Base-by-base conservation (phyloP, 2,113 vertebrate genomes). In the Coptodon rendalli region DNA sequence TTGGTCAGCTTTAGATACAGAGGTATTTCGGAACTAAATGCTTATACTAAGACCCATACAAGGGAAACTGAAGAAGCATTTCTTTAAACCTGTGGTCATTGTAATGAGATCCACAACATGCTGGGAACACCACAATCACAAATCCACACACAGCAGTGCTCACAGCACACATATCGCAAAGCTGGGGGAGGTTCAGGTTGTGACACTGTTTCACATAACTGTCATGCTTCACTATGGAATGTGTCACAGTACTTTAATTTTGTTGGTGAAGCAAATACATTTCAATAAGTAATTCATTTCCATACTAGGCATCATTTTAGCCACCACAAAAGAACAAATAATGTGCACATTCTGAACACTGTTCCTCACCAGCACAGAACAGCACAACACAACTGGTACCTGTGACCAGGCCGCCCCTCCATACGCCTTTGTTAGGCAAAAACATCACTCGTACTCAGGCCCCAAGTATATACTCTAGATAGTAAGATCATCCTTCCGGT, bases 381-480 rank as follows among this genome's bases (percentile, higher is more conserved):
- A 80, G 3, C 56, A 59, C 56, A 59, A 36, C 71, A 89, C 63
- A 80, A 43, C 76, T 2, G 66, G 80, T 94, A 91, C 89, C 89
- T 90, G 85, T 68, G 61, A 31, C 88, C 54, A 11, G 19, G 68
- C 22, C 29, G 66, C 38, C 7, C 38, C 9, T 36, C 76, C 78
- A 9, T 22, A 83, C 17, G 29, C 76, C 53, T 85, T 6, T 80
- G 82, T 71, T 16, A 71, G 61, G 66, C 27, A 83, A 73, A 89
- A 89, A 31, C 86, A 93, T 4, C 57, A 29, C 59, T 11, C 17
- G 24, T 1, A 19, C 29, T 78, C 80, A 82, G 79, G 80, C 40
- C 89, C 48, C 53, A 48, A 27, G 76, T 43, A 53, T 56, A 61
- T 48, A 50, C 80, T n/a, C 24, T n/a, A 34, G 24, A 73, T 50